Evolutionary conservation across 37 sponge, comb jelly and placozoan genomes (phyloP), one percentile per base, ranked within the genome.

Genomic region (Dysidea cf. avara): DNA sequence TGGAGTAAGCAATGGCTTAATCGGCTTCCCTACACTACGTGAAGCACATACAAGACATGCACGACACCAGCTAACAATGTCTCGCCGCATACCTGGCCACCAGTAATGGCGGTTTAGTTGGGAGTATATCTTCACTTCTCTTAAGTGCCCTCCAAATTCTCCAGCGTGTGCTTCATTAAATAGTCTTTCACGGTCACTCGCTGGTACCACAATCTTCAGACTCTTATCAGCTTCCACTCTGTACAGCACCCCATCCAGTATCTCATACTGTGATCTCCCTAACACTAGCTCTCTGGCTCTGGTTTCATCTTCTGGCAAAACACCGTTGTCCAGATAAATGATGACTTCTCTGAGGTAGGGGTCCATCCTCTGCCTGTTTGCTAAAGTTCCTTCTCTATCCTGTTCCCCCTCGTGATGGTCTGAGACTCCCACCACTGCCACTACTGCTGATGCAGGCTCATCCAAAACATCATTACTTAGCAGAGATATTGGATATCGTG

Each of bases 1-100:
- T 0, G 80, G 80, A 0, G 33, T 58, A 26, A 69, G 63, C 0
- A 16, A 29, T 61, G 80, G 71, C n/a, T 30, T 68, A 4, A 37
- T 58, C 6, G 56, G 18, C 0, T 28, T 37, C n/a, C 80, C 63
- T 36, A 64, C 80, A 26, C 38, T 55, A 3, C 73, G 33, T 50
- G 73, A 56, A 29, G 82, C 82, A 81, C 82, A 81, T 14, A 43
- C 46, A 3, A 81, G 32, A 51, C 74, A 64, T 17, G 52, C 32
- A 29, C 59, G 48, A 24, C 71, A 61, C 65, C 66, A 64, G 3
- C 18, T 2, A 25, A 18, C 30, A 9, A 71, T 34, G 22, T 80
- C 81, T 33, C n/a, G 7, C 1, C 47, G 43, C 81, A 80, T 80
- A 2, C 72, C 30, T 37, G 36, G 24, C 81, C 81, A 80, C 81